Base-by-base conservation (phyloP, 2,888 invertebrate species). In the Amblyteles armatorius region DNA sequence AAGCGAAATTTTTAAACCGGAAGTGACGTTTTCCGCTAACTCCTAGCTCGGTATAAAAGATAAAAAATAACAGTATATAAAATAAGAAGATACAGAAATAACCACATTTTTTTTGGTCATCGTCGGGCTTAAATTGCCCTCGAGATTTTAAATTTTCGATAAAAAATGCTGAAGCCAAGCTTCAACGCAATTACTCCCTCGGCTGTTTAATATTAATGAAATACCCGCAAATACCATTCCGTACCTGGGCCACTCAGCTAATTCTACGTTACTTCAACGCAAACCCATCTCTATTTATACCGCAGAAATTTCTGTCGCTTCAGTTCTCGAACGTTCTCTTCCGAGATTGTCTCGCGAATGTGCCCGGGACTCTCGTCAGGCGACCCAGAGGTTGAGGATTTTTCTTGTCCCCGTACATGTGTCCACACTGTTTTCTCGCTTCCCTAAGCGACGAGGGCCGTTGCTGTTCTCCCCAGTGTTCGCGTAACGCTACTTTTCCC, bases 361-460 rank as follows among this genome's bases (percentile, higher is more conserved):
- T 40, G 73, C 9, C 57, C 57, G 19, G 50, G 26, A 57, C 52
- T 19, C 52, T n/a, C 60, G 60, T 63, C 48, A 63, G 63, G 29
- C 48, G 26, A 44, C 44, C 44, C n/a, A 16, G 16, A 11, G 52
- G 40, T 48, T 22, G 74, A n/a, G 33, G 9, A 74, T 63, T 63
- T 63, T 63, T 19, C n/a, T 63, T 44, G 19, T 74, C 52, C 36
- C 57, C 33, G 57, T 74, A 73, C 52, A 50, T 9, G 57, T 40
- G 60, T 36, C 74, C 60, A 50, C 50, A 69, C 68, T 63, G 69
- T 81, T 80, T 80, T 69, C 71, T 63, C 50, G 69, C 33, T 60
- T 81, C 68, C 50, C 36, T 22, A 52, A 76, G 52, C 81, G 74
- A 60, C 48, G 36, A 69, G 36, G 22, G 63, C 50, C 60, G 29